phyloP scores from a whole-genome alignment of 2,113 vertebrate genomes.

The Pseudopipra pipra region DNA sequence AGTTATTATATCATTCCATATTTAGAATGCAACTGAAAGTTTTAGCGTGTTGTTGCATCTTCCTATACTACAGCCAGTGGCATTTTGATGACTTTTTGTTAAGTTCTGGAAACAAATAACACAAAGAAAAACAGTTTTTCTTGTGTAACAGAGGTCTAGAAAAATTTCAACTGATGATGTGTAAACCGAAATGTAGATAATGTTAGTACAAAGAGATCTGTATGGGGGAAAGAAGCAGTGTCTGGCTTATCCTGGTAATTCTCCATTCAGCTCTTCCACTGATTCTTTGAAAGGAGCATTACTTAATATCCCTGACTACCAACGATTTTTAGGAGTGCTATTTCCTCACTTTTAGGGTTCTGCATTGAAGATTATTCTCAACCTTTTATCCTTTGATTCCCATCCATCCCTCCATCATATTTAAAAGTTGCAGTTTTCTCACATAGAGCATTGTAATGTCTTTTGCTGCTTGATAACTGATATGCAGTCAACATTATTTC shows the following conservation, averaged over 20 bases:
- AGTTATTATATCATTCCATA: not conserved
- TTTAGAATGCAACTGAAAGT: not conserved
- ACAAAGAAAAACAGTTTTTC: not conserved
- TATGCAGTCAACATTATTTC: not conserved
- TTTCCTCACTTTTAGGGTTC: not conserved
- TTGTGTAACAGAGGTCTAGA: not conserved
- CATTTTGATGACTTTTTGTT: not conserved
- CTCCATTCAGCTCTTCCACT: not conserved
- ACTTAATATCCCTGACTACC: not conserved
- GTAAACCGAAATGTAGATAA: conserved; percentile 29
- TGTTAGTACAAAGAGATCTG: not conserved
- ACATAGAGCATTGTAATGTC: not conserved
- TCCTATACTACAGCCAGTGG: not conserved
- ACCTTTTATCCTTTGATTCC: not conserved
- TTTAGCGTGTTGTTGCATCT: not conserved
- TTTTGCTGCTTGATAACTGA: conserved; percentile 16
- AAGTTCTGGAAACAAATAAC: not conserved
- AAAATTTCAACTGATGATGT: not conserved
- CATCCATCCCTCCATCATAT: not conserved
- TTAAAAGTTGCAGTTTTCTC: conserved; percentile 1
- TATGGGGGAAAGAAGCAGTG: not conserved
- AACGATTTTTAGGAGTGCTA: not conserved
- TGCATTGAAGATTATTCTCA: conserved; percentile 22
- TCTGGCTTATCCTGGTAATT: not conserved
- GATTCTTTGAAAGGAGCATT: conserved; percentile 8